These are phyloP conservation scores for Ormia ochracea DNA, from an alignment of 2,888 invertebrate species.

Conservation along the genomic window DNA sequence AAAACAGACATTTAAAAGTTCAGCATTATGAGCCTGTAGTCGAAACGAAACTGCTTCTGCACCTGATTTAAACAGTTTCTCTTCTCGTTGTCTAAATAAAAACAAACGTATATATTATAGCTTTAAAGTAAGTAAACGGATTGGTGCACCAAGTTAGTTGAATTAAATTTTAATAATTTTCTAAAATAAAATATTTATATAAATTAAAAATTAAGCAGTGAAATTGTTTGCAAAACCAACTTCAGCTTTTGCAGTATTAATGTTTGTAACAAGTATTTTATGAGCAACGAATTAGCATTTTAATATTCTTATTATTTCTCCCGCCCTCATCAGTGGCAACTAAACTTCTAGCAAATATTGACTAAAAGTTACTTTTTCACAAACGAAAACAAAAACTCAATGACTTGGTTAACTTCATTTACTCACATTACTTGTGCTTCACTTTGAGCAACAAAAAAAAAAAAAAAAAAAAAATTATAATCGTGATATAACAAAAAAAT, in stretches of 20 bases:
- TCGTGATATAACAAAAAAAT: too few species aligned
- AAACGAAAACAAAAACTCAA: conserved; percentile 13
- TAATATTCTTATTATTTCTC: conserved; percentile 53
- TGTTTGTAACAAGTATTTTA: not conserved
- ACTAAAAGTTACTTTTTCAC: conserved; percentile 48
- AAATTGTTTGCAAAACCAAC: not conserved
- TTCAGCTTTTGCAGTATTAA: not conserved
- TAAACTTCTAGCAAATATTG: conserved; percentile 55
- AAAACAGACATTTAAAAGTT: too few species aligned
- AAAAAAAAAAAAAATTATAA: not conserved
- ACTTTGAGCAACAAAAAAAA: not conserved
- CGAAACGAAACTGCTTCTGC: too few species aligned
- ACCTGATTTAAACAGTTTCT: too few species aligned
- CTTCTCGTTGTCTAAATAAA: too few species aligned
- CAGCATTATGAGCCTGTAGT: too few species aligned
- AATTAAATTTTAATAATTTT: too few species aligned
- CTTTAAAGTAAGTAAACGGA: too few species aligned
- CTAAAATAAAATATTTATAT: too few species aligned
- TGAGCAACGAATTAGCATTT: conserved; percentile 41
- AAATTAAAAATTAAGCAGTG: not conserved
- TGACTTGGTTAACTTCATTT: not conserved
- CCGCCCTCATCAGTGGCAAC: conserved; percentile 35
- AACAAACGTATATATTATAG: too few species aligned
- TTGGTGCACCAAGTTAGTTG: too few species aligned
- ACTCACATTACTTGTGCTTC: not conserved